These are phyloP conservation scores for Hemaris fuciformis DNA, from an alignment of 2,888 invertebrate genomes.

Conservation along the genomic window DNA sequence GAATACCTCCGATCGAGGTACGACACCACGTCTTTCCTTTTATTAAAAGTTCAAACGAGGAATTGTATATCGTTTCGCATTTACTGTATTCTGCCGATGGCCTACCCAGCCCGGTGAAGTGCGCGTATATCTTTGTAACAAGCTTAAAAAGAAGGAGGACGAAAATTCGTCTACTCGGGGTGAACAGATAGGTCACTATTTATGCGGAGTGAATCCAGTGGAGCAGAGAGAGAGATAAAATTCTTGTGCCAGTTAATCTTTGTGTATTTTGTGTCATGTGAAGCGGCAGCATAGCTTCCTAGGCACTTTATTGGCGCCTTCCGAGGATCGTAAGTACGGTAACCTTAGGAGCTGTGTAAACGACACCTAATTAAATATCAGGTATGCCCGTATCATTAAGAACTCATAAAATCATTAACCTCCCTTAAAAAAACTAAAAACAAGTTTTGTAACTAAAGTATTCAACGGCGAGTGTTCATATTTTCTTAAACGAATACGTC, in stretches of 20 bases:
- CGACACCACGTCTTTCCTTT: conserved; percentile 52
- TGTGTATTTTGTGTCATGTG: conserved; percentile 58
- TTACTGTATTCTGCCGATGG: conserved; percentile 29
- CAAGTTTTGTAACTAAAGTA: background rate
- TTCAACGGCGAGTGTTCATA: background rate
- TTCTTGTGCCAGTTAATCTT: conserved; percentile 51
- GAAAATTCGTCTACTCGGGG: conserved; percentile 67
- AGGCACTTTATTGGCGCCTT: conserved; percentile 6
- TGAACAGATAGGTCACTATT: conserved; percentile 62
- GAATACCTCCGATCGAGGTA: conserved; percentile 75
- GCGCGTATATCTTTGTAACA: conserved; percentile 40
- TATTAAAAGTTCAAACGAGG: conserved; percentile 30
- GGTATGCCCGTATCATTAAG: conserved; percentile 24
- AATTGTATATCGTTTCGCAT: conserved; percentile 31
- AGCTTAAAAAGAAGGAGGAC: conserved; percentile 63
- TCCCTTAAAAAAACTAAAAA: background rate
- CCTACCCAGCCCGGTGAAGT: conserved; percentile 38
- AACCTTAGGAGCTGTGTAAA: conserved; percentile 17
- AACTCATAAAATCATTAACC: background rate
- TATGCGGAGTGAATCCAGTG: conserved; percentile 52
- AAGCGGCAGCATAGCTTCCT: conserved; percentile 22
- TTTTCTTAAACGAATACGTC: background rate
- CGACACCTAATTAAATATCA: conserved; percentile 23
- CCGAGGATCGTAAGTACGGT: conserved; percentile 28
- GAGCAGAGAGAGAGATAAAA: conserved; percentile 50